Evolutionary conservation across 1,140 invertebrate species (phyloP).

Genomic region (Cydia pomonella): DNA sequence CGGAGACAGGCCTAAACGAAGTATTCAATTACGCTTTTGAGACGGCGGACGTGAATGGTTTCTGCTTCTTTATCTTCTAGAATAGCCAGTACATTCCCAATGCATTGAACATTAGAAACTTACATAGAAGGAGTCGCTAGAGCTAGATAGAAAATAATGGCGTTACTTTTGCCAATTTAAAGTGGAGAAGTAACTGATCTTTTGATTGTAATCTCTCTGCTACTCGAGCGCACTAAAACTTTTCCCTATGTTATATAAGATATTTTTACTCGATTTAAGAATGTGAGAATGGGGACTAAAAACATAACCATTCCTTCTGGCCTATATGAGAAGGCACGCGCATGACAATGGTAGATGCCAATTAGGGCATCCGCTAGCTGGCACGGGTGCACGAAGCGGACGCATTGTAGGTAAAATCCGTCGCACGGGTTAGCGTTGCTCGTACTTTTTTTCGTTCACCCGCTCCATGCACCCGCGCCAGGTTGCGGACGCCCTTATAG

Average conservation of each 20-base stretch:
- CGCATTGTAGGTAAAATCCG: no score
- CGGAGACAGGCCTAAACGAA: not conserved
- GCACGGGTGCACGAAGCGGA: no score
- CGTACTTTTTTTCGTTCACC: no score
- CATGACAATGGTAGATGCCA: no score
- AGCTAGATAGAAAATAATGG: conserved; percentile 8
- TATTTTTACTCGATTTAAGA: no score
- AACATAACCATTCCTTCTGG: no score
- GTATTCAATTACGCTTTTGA: conserved; percentile 5
- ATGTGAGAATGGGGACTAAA: no score
- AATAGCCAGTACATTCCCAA: not conserved
- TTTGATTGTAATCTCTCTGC: not conserved
- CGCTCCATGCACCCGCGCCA: no score
- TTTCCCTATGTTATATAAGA: not conserved
- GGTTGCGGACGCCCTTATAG: no score
- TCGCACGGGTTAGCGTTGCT: no score
- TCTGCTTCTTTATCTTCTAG: conserved; percentile 3
- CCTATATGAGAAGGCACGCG: no score
- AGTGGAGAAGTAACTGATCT: not conserved
- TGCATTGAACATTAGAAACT: not conserved
- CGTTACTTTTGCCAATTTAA: not conserved
- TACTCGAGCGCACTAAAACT: not conserved
- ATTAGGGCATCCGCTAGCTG: no score
- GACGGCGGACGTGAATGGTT: not conserved
- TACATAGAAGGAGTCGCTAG: conserved; percentile 10